Conservation (phyloP, 2,797 vertebrate species). For the Pelochelys cantorii region DNA sequence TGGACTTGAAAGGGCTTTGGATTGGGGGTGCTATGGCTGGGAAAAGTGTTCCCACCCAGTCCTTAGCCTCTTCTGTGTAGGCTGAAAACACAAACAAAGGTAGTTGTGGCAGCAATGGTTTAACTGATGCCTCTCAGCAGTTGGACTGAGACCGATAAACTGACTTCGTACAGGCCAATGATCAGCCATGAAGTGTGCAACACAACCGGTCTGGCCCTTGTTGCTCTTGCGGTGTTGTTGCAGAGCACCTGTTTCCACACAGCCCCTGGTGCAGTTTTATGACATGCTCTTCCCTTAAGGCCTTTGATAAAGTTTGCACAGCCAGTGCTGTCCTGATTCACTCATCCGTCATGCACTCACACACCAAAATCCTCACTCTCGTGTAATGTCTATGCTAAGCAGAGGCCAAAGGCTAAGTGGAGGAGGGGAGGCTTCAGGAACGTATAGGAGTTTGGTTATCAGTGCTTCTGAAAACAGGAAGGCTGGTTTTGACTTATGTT, state of each 20-base stretch:
- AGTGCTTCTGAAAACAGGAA: not conserved
- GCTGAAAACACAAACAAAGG: not conserved
- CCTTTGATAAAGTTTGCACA: not conserved
- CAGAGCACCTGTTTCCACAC: not conserved
- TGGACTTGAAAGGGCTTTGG: not conserved
- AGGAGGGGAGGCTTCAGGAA: not conserved
- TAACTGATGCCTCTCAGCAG: not conserved
- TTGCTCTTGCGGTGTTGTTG: not conserved
- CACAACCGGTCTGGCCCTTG: not conserved
- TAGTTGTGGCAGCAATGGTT: not conserved
- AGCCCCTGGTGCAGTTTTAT: not conserved
- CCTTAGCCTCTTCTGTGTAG: not conserved
- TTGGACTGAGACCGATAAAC: not conserved
- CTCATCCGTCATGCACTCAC: not conserved
- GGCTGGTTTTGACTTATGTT: not conserved
- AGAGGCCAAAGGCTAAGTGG: not conserved
- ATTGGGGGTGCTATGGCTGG: not conserved
- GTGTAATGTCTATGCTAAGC: not conserved
- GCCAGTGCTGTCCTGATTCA: not conserved
- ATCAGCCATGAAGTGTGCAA: not conserved
- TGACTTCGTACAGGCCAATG: not conserved
- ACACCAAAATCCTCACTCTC: slow-evolving; percentile 8
- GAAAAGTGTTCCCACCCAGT: rapidly evolving
- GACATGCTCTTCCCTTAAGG: not conserved
- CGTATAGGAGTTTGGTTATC: not conserved